Percentiles rank a stretch among this genome's conserved stretches.
Evolutionary conservation across 2,797 vertebrate species (phyloP).

Genomic region (Graptemys geographica): DNA sequence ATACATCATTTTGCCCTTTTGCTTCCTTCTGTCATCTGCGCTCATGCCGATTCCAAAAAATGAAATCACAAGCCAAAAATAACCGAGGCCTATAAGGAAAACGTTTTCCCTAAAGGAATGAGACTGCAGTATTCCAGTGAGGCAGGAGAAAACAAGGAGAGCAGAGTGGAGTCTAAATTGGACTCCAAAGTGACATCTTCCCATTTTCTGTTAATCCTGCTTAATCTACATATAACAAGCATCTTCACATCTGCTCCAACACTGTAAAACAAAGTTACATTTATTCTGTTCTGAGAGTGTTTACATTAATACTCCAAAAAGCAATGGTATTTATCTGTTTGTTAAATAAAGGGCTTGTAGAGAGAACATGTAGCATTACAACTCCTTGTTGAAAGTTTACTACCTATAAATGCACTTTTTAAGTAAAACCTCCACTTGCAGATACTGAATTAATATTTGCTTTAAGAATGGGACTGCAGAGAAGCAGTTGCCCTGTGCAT

Average conservation of each 20-base stretch:
- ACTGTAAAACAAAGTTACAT: background rate
- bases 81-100: background rate
- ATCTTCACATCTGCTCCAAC: background rate
- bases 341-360: background rate
- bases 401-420: background rate
- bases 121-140: background rate
- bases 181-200: background rate
- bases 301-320: background rate
- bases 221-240: background rate
- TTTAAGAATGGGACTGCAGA: background rate
- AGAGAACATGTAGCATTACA: background rate
- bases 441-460: fast-evolving
- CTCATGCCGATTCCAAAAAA: background rate
- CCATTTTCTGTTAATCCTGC: background rate
- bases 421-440: background rate
- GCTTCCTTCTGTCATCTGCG: background rate
- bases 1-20: background rate
- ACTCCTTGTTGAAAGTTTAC: background rate
- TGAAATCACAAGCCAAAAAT: background rate
- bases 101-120: background rate
- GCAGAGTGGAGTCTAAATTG: background rate
- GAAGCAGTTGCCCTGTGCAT: background rate
- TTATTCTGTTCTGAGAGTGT: background rate
- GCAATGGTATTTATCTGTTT: background rate
- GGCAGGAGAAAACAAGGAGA: background rate